Percentiles rank a stretch among this genome's conserved stretches.
phyloP scores from a whole-genome alignment of 2,113 vertebrate species.

The Gambusia affinis region DNA sequence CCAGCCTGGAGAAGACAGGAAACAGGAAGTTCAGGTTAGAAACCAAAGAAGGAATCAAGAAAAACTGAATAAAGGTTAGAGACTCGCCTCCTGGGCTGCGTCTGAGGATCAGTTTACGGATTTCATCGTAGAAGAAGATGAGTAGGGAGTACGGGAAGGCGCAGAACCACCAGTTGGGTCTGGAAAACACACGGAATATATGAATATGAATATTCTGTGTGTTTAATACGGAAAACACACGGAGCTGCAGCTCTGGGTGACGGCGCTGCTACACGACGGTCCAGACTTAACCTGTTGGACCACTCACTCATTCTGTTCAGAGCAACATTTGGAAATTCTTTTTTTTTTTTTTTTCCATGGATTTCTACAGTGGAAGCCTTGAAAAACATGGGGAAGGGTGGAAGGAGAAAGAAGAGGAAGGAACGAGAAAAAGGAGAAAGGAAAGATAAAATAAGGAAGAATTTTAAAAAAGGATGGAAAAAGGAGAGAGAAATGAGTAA shows the following conservation, averaged over 20 bases:
- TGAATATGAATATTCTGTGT: neutral
- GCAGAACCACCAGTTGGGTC: constrained; percentile 87
- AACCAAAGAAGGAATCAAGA: neutral
- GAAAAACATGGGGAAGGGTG: too few relatives aligned
- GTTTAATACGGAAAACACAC: constrained; percentile 9
- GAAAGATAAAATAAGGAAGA: too few relatives aligned
- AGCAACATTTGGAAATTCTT: too few relatives aligned
- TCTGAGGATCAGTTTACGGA: constrained; percentile 85
- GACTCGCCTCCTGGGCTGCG: constrained; percentile 84
- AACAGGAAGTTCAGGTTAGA: constrained; percentile 5
- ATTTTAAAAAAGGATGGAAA: too few relatives aligned
- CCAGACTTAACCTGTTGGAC: neutral
- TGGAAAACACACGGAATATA: constrained; percentile 51
- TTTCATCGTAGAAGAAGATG: constrained; percentile 88
- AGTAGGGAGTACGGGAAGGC: constrained; percentile 85
- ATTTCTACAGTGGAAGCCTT: too few relatives aligned
- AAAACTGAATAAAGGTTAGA: constrained; percentile 16
- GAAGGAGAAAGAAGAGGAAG: too few relatives aligned
- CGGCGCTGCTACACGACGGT: too few relatives aligned
- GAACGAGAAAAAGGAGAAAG: too few relatives aligned
- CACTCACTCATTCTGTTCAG: neutral
- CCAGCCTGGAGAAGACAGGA: constrained; percentile 80
- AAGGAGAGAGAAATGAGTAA: too few relatives aligned
- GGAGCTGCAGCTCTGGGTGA: neutral
- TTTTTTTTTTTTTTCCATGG: too few relatives aligned